phyloP scores from a whole-genome alignment of 2,888 invertebrate genomes.

The Drosophila trichaetosa region DNA sequence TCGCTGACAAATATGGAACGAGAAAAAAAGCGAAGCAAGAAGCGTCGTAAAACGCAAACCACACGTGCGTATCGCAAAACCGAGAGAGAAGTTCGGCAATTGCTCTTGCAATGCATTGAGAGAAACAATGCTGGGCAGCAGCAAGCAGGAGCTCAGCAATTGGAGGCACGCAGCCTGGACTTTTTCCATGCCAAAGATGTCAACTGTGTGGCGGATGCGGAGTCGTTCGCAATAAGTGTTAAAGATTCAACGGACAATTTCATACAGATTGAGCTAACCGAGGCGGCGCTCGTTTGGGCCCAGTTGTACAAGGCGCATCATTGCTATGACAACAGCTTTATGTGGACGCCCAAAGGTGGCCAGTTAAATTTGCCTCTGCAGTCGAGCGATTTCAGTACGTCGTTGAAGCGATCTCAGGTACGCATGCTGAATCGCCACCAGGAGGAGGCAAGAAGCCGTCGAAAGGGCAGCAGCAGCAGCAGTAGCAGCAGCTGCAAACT shows the following conservation, averaged over 20 bases:
- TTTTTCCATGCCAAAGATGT: conserved; percentile 67
- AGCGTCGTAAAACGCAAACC: conserved; percentile 71
- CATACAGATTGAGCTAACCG: conserved; percentile 81
- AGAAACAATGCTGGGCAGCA: not conserved
- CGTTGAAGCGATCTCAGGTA: conserved; percentile 51
- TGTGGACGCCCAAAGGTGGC: conserved; percentile 65
- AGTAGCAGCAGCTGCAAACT: conserved; percentile 38
- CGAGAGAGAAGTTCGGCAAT: conserved; percentile 74
- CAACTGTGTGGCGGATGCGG: not conserved
- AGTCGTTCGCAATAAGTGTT: conserved; percentile 9
- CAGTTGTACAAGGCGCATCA: conserved; percentile 40
- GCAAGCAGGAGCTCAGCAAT: conserved; percentile 19
- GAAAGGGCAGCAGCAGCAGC: conserved; percentile 1
- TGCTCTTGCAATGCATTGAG: conserved; percentile 54
- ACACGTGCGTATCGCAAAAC: conserved; percentile 73
- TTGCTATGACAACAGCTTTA: conserved; percentile 52
- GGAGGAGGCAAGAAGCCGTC: conserved; percentile 52
- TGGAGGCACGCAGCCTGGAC: conserved; percentile 55
- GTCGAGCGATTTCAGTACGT: conserved; percentile 23
- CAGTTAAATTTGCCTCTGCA: conserved; percentile 56
- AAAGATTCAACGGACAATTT: conserved; percentile 72
- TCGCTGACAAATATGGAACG: conserved; percentile 22
- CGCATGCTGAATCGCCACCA: conserved; percentile 82
- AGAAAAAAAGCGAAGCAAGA: conserved; percentile 30
- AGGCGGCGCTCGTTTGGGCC: conserved; percentile 56